Conservation (phyloP, 2,888 invertebrate species). For the Chymomyza procnemis region DNA sequence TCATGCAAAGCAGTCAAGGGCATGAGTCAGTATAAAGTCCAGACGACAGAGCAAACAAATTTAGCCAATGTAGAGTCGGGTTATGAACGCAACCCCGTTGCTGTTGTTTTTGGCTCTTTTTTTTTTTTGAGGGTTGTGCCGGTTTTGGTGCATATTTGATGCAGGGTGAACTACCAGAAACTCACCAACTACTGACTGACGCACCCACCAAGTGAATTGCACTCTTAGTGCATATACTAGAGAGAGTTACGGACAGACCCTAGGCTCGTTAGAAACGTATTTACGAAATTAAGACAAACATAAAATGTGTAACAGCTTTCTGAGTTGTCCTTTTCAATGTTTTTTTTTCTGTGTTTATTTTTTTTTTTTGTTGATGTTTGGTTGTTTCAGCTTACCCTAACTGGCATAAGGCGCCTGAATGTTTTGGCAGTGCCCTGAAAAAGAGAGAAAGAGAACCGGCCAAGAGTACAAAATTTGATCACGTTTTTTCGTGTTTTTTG, state of each 20-base stretch:
- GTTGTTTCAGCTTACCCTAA: conserved; percentile 74
- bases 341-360: conserved; percentile 20
- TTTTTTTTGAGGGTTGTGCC: neutral
- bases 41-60: conserved; percentile 70
- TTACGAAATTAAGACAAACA: conserved; percentile 53
- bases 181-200: conserved; percentile 13
- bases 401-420: conserved; percentile 76
- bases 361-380: conserved; percentile 44
- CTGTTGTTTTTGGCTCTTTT: neutral
- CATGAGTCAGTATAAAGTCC: conserved; percentile 48
- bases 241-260: conserved; percentile 31
- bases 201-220: conserved; percentile 2
- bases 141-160: neutral
- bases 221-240: neutral
- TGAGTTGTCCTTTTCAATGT: conserved; percentile 24
- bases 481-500: conserved; percentile 25
- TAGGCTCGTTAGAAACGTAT: conserved; percentile 29
- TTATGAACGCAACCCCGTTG: conserved; percentile 14
- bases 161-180: neutral
- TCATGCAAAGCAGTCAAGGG: conserved; percentile 49
- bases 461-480: conserved; percentile 58
- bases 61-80: conserved; percentile 51
- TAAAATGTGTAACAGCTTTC: conserved; percentile 38
- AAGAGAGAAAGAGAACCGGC: conserved; percentile 61
- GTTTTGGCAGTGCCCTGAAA: conserved; percentile 73